Evolutionary conservation across 1,140 invertebrate genomes (phyloP), one percentile per base, ranked within the genome.

Genomic region (Drosophila navojoa): DNA sequence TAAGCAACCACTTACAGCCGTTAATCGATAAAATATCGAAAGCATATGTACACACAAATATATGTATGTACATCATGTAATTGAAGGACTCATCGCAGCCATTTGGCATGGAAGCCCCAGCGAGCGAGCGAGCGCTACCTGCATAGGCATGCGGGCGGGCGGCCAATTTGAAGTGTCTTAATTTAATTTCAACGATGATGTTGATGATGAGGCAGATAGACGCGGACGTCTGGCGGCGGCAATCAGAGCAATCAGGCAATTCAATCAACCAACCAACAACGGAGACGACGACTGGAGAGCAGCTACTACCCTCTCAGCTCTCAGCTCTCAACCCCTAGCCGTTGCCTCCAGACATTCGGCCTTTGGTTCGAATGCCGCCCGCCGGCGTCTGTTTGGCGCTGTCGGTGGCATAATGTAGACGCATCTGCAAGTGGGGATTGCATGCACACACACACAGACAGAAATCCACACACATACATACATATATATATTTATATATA

Each of bases 241-340:
- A 87, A 87, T 87, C 84, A 82, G 82, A 77, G 79, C 82, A 89
- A 87, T 86, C 82, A 87, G 82, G 79, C 79, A 79, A 86, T 86
- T 86, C 79, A 87, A 86, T 87, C 82, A 87, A 76, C 72, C 68
- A 79, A 76, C 79, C 59, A 64, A 54, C 68, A 79, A 76, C 79
- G 62, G 68, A 54, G 66, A 74, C 71, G 22, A 50, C 32, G 44
- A 54, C 55, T 25, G 32, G 22, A 61, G 53, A 47, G 50, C n/a
- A 19, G 59, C 22, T 38, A 22, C 45, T 27, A 35, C 49, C 42
- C n/a, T n/a, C n/a, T n/a, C n/a, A n/a, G n/a, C n/a, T n/a, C n/a
- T n/a, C n/a, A n/a, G 2, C 6, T 32, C 7, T 7, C 45, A 22
- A 13, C 49, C 11, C 49, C 25, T 6, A 3, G 15, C 15, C 4